Percentiles rank a stretch among this genome's conserved stretches.
phyloP scores from a whole-genome alignment of 92 coral and sea anemone genomes.

The Heliopora coerulea region DNA sequence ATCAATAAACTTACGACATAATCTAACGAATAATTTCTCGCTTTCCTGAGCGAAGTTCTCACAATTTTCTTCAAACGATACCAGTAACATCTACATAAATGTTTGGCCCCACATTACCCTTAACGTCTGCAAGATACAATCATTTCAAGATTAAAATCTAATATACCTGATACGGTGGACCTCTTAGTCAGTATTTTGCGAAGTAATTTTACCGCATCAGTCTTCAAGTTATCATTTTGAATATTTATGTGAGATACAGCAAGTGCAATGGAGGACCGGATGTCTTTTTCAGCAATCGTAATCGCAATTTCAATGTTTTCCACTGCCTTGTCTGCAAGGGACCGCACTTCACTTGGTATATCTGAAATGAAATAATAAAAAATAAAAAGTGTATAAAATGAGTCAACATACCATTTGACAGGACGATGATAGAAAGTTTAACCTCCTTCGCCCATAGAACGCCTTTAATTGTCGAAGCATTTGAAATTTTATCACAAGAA shows the following conservation, averaged over 20 bases:
- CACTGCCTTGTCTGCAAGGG: constrained; percentile 3
- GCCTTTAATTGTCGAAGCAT: too few species aligned
- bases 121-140: background rate
- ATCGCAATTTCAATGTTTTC: constrained; percentile 22
- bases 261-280: constrained; percentile 30
- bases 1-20: too few species aligned
- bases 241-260: constrained; percentile 15
- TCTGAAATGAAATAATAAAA: background rate
- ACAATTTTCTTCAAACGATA: too few species aligned
- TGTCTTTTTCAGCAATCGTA: constrained; percentile 6
- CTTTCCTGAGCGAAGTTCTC: too few species aligned
- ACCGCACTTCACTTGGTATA: constrained; percentile 2
- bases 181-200: constrained; percentile 14
- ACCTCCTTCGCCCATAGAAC: too few species aligned
- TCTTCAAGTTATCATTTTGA: constrained; percentile 3
- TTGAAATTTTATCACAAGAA: too few species aligned
- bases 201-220: constrained; percentile 5
- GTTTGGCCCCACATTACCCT: too few species aligned
- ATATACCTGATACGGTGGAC: background rate
- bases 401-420: too few species aligned
- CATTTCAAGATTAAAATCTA: background rate
- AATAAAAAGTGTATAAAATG: background rate
- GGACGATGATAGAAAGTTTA: too few species aligned
- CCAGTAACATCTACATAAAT: too few species aligned
- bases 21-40: too few species aligned